Base-by-base conservation (phyloP, 2,888 invertebrate genomes). In the Pollenia labialis region DNA sequence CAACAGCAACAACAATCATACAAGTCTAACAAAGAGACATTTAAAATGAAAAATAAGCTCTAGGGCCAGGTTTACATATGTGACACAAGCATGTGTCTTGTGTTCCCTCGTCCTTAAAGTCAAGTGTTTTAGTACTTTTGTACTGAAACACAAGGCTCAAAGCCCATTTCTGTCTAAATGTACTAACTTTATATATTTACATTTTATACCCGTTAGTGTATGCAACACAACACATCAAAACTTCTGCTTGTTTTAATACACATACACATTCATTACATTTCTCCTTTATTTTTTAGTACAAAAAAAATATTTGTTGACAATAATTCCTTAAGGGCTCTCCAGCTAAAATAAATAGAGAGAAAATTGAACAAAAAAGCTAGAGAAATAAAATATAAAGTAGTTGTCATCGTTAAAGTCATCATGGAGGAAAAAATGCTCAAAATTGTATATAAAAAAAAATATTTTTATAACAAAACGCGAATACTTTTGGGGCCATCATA, bases 281-380 rank as follows among this genome's bases (percentile, higher is more conserved):
- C 18, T 23, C 11, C 2, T 44, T 64, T 7, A 12, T 72, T 54
- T 42, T 23, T 40, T 4, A 23, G 4, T n/a, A 32, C 32, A 18
- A 48, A 48, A 18, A 81, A 58, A 72, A 80, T 60, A 54, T 80
- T 83, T 77, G 85, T 85, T 85, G 82, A 80, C 85, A 85, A 62
- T 86, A 76, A 86, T 86, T 80, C 86, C 80, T 75, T 50, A 60
- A 72, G 83, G 86, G 83, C 80, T n/a, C 75, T 72, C 50, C 52
- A 58, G 72, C 72, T 56, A n/a, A 72, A 83, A 68, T 46, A 71
- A 82, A 62, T 32, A 62, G 2, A 58, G 14, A 54, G 2, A 80
- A 46, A 48, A 42, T 48, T 52, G 44, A 18, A 52, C 46, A 64
- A 32, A 23, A 56, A 10, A 32, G 14, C 10, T 10, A 40, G 56